These are phyloP conservation scores for Pandemis corylana DNA, from an alignment of 2,888 invertebrate species.

Conservation along the genomic window DNA sequence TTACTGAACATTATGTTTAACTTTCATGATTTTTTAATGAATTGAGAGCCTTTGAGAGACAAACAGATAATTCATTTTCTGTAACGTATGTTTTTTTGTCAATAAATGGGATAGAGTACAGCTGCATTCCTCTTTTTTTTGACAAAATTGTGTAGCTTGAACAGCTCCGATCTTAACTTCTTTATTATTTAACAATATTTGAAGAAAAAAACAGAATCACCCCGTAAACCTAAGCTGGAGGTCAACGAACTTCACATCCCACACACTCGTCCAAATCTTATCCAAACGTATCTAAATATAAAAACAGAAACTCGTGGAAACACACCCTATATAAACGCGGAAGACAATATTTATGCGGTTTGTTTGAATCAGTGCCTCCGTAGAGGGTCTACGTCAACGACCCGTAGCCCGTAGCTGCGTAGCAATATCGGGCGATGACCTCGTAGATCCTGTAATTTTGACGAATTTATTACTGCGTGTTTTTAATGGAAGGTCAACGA, in stretches of 20 bases:
- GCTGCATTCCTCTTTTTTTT: no score
- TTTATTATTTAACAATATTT: no score
- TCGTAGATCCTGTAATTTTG: slow-evolving; percentile 25
- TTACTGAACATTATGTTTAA: no score
- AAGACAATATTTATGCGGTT: slow-evolving; percentile 2
- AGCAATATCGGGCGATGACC: slow-evolving; percentile 54
- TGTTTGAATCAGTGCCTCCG: slow-evolving; percentile 46
- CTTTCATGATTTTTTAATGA: no score
- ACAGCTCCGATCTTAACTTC: no score
- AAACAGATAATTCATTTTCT: no score
- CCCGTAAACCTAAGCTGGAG: not conserved
- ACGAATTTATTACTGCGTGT: slow-evolving; percentile 33
- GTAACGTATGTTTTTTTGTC: no score
- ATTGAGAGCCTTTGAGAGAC: no score
- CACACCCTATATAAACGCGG: not conserved
- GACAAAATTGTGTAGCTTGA: no score
- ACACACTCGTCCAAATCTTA: not conserved
- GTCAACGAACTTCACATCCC: not conserved
- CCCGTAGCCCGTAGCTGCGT: slow-evolving; percentile 55
- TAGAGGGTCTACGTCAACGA: slow-evolving; percentile 57
- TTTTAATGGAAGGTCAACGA: slow-evolving; percentile 29
- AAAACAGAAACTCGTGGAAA: not conserved
- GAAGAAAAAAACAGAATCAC: not conserved
- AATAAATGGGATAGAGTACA: no score
- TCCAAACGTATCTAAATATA: not conserved